Evolutionary conservation across 2,888 invertebrate genomes (phyloP), one percentile per base, ranked within the genome.

Genomic region (Lampropteryx suffumata): DNA sequence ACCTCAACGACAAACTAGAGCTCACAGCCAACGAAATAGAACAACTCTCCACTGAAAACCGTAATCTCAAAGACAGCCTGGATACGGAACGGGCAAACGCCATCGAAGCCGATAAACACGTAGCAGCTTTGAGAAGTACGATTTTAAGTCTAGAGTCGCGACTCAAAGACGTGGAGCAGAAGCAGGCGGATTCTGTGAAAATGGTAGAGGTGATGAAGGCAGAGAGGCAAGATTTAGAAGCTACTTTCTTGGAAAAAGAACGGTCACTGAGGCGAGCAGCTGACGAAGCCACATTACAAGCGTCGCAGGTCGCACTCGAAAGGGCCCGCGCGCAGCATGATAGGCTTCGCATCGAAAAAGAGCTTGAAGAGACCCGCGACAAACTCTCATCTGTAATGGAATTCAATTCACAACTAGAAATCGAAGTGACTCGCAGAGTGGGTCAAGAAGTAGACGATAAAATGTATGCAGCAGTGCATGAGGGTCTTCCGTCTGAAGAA

Each of bases 281-380:
- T 9, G 95, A 96, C 68, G 93, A 94, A 57, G 92, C 94, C 0
- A 94, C 94, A 0, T 84, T 95, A n/a, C 92, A 94, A 57, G 94
- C 94, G 12, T 95, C 96, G 0, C 94, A 95, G 70, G 92, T 93
- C 0, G 92, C 94, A 0, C 83, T 95, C 28, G 95, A 96, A 65
- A 92, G 95, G 64, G 94, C 94, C 0, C 93, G 94, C 60, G 90
- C 94, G 1, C 92, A 93, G 45, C 94, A 94, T 59, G 95, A 95
- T 35, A 93, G 94, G 59, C 69, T 94, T 17, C 90, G 91, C 13
- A 73, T 95, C 24, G 95, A 96, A 73, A 91, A 92, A 61, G 92
- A 94, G 67, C 65, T 93, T 8, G 91, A 92, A 61, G 92, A 92
- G 56, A 79, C 92, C 6, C 89, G 91, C 49, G 90, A 91, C 49